Evolutionary conservation across 2,797 vertebrate species (phyloP), one percentile per base, ranked within the genome.

Genomic region (Gymnoscopelus microlampas): DNA sequence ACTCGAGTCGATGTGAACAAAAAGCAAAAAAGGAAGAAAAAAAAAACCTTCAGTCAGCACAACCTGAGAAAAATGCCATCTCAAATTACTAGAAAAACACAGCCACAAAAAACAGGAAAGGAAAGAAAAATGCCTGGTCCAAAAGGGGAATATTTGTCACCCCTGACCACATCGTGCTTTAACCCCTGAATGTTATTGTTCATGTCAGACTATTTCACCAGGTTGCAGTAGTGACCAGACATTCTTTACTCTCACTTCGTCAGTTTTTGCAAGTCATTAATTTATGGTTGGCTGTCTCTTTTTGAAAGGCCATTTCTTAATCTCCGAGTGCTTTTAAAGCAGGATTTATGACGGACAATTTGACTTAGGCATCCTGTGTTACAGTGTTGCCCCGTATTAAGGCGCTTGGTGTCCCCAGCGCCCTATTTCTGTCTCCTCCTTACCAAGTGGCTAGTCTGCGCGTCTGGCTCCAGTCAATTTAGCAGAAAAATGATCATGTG

Each of bases 91-190:
- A 67, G 9, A 59, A 76, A 79, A 82, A 73, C 73, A 78, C 61
- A 62, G 71, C 35, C 71, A 57, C 19, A 19, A 62, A 77, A 74
- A 87, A 80, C 78, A 88, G 83, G 84, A 88, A 88, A 73, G 66
- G 61, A 76, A 69, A 83, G 76, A 84, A 63, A 76, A 80, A 83
- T 79, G 76, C 29, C 70, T 70, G 53, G 58, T 35, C 72, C 68
- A 61, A 60, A 47, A 72, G 70, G 68, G 74, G 49, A 71, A 23
- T n/a, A 60, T 80, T 57, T 77, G 71, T 87, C 76, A 79, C 58
- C 53, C 32, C 66, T 81, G 64, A 69, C 71, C 47, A 10, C 53
- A 56, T 61, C 65, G 68, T 63, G 48, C 63, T 24, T 81, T 74
- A 44, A 62, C 26, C 71, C 48, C 49, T 73, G 61, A 44, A 44